Conservation (phyloP, 2,113 vertebrate genomes). For the Periophthalmodon schlosseri region DNA sequence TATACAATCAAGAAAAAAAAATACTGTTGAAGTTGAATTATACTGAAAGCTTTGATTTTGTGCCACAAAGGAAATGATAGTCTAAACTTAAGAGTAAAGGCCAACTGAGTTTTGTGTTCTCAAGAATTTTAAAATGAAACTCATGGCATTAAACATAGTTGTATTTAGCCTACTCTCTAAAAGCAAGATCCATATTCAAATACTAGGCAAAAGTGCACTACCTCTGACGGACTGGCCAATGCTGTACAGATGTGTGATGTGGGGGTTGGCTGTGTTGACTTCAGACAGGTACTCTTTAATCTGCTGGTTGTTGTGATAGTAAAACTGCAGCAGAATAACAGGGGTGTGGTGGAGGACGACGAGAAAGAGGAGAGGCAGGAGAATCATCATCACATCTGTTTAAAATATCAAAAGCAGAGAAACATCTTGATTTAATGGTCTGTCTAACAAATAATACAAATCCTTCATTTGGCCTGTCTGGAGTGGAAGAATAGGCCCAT, state of each 20-base stretch:
- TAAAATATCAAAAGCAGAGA: background rate
- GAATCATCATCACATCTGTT: constrained; percentile 51
- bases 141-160: too few species aligned
- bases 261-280: constrained; percentile 36
- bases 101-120: too few species aligned
- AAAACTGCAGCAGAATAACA: constrained; percentile 45
- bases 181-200: background rate
- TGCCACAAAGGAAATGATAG: too few species aligned
- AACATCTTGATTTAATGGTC: background rate
- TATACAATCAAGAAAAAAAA: too few species aligned
- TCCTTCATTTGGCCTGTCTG: too few species aligned
- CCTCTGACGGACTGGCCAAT: constrained; percentile 65
- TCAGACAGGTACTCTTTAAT: constrained; percentile 47
- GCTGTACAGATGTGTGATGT: constrained; percentile 70
- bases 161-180: background rate
- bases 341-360: constrained; percentile 13
- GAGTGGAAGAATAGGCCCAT: too few species aligned
- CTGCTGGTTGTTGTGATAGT: constrained; percentile 60
- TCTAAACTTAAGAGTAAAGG: too few species aligned
- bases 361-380: constrained; percentile 29
- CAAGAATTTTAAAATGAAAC: too few species aligned
- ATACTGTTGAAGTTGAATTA: too few species aligned
- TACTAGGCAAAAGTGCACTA: constrained; percentile 12
- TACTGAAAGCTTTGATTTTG: too few species aligned
- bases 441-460: background rate